phyloP scores from a whole-genome alignment of 1,140 invertebrate genomes.

The Bombus difficillimus region DNA sequence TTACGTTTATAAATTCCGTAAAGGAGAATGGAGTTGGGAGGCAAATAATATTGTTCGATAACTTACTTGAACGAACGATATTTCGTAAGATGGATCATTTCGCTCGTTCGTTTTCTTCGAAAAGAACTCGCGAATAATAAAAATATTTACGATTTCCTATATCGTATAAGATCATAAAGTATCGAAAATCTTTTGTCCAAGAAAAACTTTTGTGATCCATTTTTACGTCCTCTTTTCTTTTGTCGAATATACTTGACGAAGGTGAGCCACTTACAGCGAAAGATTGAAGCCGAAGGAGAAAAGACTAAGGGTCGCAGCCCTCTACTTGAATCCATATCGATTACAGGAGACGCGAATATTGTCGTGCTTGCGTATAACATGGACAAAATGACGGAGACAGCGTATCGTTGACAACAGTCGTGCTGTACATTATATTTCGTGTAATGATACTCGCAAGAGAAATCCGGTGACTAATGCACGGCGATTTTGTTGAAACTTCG shows the following conservation, averaged over 20 bases:
- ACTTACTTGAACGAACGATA: background rate
- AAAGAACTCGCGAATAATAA: background rate
- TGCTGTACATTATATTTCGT: background rate
- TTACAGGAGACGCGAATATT: conserved; percentile 10
- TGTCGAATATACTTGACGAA: conserved; percentile 38
- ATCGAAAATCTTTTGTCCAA: background rate
- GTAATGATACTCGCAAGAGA: background rate
- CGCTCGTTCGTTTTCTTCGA: background rate
- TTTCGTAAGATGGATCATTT: no score
- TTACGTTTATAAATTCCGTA: no score
- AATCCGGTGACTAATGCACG: no score
- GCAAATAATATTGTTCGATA: background rate
- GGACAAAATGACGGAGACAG: background rate
- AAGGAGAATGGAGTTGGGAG: background rate
- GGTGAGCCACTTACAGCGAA: conserved; percentile 40
- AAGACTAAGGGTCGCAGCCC: conserved; percentile 25
- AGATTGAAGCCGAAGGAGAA: conserved; percentile 10
- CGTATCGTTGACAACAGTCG: background rate
- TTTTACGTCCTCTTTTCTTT: conserved; percentile 1
- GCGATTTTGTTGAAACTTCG: no score
- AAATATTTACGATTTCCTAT: background rate
- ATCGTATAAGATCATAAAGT: background rate
- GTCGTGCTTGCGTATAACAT: background rate
- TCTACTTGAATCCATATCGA: conserved; percentile 46
- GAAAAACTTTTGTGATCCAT: conserved; percentile 20